These are phyloP conservation scores for Osedax frankpressi DNA, from an alignment of 2,888 invertebrate species.

Conservation along the genomic window DNA sequence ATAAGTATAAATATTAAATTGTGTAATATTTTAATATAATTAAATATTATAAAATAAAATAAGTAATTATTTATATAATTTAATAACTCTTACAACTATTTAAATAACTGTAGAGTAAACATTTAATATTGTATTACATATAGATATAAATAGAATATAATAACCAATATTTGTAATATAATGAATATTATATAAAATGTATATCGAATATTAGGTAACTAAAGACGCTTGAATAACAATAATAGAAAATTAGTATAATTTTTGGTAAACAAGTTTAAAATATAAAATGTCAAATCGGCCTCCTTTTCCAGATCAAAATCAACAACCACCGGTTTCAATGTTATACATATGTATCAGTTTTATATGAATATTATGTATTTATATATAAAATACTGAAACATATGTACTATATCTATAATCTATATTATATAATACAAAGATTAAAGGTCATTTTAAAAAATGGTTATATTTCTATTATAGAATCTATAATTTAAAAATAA, in stretches of 20 bases:
- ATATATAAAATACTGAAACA: neutral
- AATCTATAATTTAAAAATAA: neutral
- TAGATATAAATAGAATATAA: too few relatives aligned
- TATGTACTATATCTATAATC: neutral
- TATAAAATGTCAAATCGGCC: neutral
- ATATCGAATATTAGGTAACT: too few relatives aligned
- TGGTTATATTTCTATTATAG: too few relatives aligned
- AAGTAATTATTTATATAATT: too few relatives aligned
- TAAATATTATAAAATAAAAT: too few relatives aligned
- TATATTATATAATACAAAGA: neutral
- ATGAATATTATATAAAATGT: too few relatives aligned
- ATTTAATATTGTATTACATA: too few relatives aligned
- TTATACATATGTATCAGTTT: neutral
- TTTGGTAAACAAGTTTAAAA: neutral
- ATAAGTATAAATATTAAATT: too few relatives aligned
- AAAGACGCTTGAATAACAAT: neutral
- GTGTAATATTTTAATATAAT: too few relatives aligned
- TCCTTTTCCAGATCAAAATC: neutral
- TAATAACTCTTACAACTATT: too few relatives aligned
- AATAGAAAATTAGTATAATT: neutral
- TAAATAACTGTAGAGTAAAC: too few relatives aligned
- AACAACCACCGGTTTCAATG: neutral
- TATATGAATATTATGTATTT: neutral
- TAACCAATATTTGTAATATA: too few relatives aligned
- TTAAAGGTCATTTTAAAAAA: neutral